Conservation (phyloP, 1,140 invertebrate genomes). For the Spodoptera frugiperda region DNA sequence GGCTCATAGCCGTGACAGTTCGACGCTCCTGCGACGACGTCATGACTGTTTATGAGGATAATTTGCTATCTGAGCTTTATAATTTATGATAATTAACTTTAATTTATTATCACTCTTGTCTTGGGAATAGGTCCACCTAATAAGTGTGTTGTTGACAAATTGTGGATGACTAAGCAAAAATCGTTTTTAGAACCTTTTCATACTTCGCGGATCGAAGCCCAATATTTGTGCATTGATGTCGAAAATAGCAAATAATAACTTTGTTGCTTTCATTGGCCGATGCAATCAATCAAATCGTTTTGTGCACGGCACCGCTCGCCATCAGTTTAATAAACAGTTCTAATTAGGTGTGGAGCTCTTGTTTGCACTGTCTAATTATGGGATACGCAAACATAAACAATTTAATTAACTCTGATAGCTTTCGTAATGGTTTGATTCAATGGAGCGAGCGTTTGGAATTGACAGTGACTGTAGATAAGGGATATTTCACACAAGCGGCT, state of each 20-base stretch:
- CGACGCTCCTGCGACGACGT: slow-evolving; percentile 35
- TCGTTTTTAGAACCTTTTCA: no score
- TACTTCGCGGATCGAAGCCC: no score
- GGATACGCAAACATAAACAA: slow-evolving; percentile 7
- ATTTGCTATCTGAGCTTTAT: slow-evolving; percentile 29
- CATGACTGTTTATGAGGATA: slow-evolving; percentile 37
- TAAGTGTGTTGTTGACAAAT: background rate
- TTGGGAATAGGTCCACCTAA: background rate
- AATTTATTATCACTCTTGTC: background rate
- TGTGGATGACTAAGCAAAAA: no score
- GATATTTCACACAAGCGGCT: background rate
- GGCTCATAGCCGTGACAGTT: slow-evolving; percentile 56
- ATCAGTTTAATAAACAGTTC: slow-evolving; percentile 11
- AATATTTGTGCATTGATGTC: no score
- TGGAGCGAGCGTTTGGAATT: slow-evolving; percentile 19
- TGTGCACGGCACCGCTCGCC: background rate
- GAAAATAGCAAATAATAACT: no score
- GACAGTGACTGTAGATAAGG: background rate
- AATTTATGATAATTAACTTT: slow-evolving; percentile 8
- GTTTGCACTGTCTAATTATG: slow-evolving; percentile 11
- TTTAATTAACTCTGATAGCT: slow-evolving; percentile 22
- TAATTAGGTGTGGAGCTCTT: background rate
- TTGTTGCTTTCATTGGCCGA: no score
- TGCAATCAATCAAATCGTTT: background rate
- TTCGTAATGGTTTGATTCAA: slow-evolving; percentile 10